Percentiles rank a stretch among this genome's conserved stretches.
Evolutionary conservation across 2,888 invertebrate genomes (phyloP).

Genomic region (Xestia sexstrigata): DNA sequence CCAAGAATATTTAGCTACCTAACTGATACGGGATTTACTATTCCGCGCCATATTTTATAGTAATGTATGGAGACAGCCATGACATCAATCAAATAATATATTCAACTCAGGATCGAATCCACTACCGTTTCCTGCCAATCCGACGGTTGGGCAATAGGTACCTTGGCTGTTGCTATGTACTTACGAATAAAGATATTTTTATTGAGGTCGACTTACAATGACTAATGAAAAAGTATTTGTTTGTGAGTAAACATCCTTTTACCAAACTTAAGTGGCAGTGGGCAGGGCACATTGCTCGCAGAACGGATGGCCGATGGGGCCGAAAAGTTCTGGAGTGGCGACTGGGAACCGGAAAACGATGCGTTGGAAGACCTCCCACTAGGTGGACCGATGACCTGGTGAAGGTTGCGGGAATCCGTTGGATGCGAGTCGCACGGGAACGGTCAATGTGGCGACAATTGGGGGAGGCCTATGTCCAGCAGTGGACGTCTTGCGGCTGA

Average conservation of each 20-base stretch:
- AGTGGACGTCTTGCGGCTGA: too few relatives aligned
- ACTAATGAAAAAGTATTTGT: slow-evolving; percentile 52
- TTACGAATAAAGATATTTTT: slow-evolving; percentile 56
- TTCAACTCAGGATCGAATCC: slow-evolving; percentile 86
- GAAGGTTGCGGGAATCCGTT: too few relatives aligned
- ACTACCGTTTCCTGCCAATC: slow-evolving; percentile 86
- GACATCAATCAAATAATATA: slow-evolving; percentile 81
- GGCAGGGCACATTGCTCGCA: too few relatives aligned
- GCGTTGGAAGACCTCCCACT: too few relatives aligned
- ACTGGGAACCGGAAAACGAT: too few relatives aligned
- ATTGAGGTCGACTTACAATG: slow-evolving; percentile 60
- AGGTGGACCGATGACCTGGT: too few relatives aligned
- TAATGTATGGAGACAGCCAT: slow-evolving; percentile 76
- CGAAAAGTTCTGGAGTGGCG: too few relatives aligned
- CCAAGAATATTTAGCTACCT: slow-evolving; percentile 57
- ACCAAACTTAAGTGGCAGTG: too few relatives aligned
- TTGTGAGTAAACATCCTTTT: slow-evolving; percentile 48
- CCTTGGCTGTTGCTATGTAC: slow-evolving; percentile 69
- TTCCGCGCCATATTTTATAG: slow-evolving; percentile 75
- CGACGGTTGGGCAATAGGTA: slow-evolving; percentile 69
- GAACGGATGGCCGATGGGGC: too few relatives aligned
- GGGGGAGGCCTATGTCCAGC: too few relatives aligned
- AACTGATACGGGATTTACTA: slow-evolving; percentile 69
- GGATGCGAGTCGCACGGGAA: too few relatives aligned
- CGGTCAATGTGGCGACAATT: too few relatives aligned